phyloP scores from a whole-genome alignment of 2,888 invertebrate genomes.

The Chalcis sispes region DNA sequence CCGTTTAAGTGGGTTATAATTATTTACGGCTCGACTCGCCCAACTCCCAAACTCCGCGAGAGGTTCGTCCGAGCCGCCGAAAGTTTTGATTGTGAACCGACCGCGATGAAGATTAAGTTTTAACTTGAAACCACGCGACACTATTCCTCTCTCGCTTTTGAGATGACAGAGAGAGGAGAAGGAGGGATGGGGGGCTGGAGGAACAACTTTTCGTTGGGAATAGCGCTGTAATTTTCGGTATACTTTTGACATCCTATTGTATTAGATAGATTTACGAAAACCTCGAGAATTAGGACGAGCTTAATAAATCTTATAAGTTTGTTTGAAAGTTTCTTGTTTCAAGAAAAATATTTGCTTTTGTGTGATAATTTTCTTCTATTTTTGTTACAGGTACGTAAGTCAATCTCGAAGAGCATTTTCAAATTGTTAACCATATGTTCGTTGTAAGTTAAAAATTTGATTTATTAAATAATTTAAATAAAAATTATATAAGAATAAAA shows the following conservation, averaged over 20 bases:
- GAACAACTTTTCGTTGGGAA: conserved; percentile 25
- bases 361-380: conserved; percentile 33
- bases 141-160: no score
- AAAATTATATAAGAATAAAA: no score
- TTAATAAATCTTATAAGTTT: background rate
- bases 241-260: no score
- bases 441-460: no score
- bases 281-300: background rate
- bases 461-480: no score
- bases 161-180: no score
- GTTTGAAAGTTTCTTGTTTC: background rate
- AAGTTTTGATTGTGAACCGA: conserved; percentile 63
- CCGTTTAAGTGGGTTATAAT: conserved; percentile 65
- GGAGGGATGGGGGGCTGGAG: background rate
- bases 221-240: background rate
- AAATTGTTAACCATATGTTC: no score
- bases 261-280: background rate
- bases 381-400: conserved; percentile 71
- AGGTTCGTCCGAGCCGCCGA: conserved; percentile 44
- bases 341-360: background rate
- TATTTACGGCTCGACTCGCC: conserved; percentile 65
- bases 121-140: conserved; percentile 28
- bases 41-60: conserved; percentile 56
- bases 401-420: no score
- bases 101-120: conserved; percentile 58